Conservation (phyloP, 2,888 invertebrate species). For the Entomobrya proxima region DNA sequence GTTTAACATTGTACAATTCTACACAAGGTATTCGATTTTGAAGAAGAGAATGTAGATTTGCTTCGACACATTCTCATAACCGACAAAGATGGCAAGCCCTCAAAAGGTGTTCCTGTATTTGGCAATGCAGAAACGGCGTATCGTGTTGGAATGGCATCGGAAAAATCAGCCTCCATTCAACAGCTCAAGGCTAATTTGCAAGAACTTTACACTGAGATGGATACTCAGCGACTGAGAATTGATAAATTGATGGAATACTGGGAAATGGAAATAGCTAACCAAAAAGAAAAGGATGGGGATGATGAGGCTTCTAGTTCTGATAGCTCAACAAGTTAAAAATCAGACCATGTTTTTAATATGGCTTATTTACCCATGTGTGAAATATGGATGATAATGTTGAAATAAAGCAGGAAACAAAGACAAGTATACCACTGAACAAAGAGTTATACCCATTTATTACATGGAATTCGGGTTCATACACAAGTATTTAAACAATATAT, state of each 20-base stretch:
- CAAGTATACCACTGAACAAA: neutral
- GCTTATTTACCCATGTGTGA: too few species aligned
- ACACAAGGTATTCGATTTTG: constrained; percentile 73
- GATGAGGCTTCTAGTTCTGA: neutral
- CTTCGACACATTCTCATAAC: constrained; percentile 38
- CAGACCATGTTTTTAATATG: too few species aligned
- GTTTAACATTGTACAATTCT: neutral
- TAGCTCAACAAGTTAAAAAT: neutral
- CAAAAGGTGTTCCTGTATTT: neutral
- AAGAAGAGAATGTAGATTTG: constrained; percentile 72
- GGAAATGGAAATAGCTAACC: constrained; percentile 59
- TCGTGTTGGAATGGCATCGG: constrained; percentile 3
- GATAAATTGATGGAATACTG: constrained; percentile 70
- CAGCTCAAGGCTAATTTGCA: constrained; percentile 45
- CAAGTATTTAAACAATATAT: constrained; percentile 3
- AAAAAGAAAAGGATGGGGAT: neutral
- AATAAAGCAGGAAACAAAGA: too few species aligned
- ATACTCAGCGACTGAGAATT: constrained; percentile 66
- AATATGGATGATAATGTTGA: too few species aligned
- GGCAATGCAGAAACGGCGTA: constrained; percentile 1
- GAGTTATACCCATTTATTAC: constrained; percentile 32
- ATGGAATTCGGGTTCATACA: constrained; percentile 19
- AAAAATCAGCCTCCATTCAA: constrained; percentile 39
- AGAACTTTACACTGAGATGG: constrained; percentile 68
- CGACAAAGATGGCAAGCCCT: neutral